Evolutionary conservation across 2,113 vertebrate genomes (phyloP).

Genomic region (Tychaedon coryphoeus): DNA sequence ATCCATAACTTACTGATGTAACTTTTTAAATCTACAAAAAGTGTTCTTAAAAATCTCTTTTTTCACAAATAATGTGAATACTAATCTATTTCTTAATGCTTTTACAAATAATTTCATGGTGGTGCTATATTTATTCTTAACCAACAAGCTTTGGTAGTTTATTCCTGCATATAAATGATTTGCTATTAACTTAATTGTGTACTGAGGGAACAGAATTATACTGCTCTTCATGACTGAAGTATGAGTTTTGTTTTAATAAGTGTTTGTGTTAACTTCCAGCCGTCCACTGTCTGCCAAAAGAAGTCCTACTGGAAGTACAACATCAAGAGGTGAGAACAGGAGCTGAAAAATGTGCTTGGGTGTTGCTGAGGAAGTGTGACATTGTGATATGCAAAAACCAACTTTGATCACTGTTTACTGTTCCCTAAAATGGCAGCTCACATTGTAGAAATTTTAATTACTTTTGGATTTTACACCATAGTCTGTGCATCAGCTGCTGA

Average conservation of each 20-base stretch:
- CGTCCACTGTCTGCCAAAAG: constrained; percentile 91
- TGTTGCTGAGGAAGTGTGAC: neutral
- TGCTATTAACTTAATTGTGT: neutral
- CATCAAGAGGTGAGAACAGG: constrained; percentile 85
- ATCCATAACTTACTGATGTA: neutral
- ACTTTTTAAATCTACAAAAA: neutral
- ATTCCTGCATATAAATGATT: neutral
- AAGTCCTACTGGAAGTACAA: constrained; percentile 88
- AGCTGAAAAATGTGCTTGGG: neutral
- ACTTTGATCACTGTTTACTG: neutral
- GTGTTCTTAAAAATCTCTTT: neutral
- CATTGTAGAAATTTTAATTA: neutral
- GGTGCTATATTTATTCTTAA: neutral
- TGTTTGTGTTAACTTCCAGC: constrained; percentile 66
- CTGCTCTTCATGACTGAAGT: neutral
- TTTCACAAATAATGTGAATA: neutral
- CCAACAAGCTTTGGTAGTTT: neutral
- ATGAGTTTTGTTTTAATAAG: neutral
- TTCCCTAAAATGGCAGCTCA: neutral
- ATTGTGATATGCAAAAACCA: neutral
- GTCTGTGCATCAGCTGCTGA: neutral
- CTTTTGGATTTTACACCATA: neutral
- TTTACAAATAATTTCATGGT: neutral
- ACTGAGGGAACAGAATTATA: neutral
- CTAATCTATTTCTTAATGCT: neutral